These are phyloP conservation scores for Amphiprion percula DNA, from an alignment of 2,113 vertebrate species.

Conservation along the genomic window DNA sequence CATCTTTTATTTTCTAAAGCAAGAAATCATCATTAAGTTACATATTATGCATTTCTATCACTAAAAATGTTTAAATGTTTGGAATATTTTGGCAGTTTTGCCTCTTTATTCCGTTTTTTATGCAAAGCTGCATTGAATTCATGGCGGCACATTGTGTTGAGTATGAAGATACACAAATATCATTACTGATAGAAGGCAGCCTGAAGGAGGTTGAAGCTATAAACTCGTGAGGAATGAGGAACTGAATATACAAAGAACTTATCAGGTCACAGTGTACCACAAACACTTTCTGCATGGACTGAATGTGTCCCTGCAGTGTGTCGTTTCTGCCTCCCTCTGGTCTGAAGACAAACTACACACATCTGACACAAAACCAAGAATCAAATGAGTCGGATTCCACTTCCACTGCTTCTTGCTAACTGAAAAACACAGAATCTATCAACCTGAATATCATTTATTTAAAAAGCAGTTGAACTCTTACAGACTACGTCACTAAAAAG, in stretches of 20 bases:
- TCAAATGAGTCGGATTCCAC: not conserved
- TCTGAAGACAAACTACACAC: constrained; percentile 1
- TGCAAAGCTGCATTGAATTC: not conserved
- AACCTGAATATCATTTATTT: no score
- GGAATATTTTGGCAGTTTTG: no score
- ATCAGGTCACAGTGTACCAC: no score
- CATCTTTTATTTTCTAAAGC: no score
- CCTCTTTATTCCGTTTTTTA: no score
- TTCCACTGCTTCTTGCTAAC: no score
- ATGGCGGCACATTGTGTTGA: not conserved
- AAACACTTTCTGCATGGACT: not conserved
- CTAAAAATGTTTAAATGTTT: no score
- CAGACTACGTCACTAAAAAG: no score
- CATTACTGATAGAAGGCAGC: not conserved
- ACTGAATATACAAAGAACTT: constrained; percentile 3
- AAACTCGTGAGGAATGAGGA: not conserved
- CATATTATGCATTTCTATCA: no score
- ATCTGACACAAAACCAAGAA: not conserved
- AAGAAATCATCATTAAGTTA: no score
- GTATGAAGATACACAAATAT: not conserved
- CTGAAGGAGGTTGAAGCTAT: not conserved
- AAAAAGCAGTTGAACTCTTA: no score
- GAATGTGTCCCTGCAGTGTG: not conserved
- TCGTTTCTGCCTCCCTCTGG: constrained; percentile 51
- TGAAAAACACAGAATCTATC: no score